Conservation (phyloP, 2,797 vertebrate genomes). For the Ibycter americanus region DNA sequence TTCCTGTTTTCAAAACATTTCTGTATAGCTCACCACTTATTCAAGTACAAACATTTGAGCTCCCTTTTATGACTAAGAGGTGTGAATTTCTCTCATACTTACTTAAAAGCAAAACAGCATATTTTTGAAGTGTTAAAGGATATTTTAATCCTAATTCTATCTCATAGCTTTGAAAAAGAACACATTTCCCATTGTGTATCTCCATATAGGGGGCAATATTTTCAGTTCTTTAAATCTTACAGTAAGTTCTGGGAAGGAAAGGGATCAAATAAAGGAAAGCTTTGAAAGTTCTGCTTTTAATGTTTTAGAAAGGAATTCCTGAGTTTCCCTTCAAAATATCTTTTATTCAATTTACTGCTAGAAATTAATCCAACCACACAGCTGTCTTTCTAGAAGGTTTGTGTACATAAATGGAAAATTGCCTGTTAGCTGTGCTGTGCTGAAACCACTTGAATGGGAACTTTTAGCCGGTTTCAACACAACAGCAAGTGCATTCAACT, state of each 20-base stretch:
- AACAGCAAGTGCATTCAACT: slow-evolving; percentile 66
- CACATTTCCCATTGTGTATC: neutral
- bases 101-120: neutral
- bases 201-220: neutral
- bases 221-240: slow-evolving; percentile 28
- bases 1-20: neutral
- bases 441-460: slow-evolving; percentile 63
- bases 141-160: neutral
- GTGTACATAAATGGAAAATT: slow-evolving; percentile 68
- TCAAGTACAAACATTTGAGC: neutral
- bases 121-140: neutral
- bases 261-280: slow-evolving; percentile 1
- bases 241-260: neutral
- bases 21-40: neutral
- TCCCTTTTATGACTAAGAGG: neutral
- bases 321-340: slow-evolving; percentile 36
- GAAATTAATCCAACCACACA: slow-evolving; percentile 65
- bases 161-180: neutral
- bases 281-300: slow-evolving; percentile 44
- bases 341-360: slow-evolving; percentile 60
- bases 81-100: neutral
- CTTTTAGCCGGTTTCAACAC: slow-evolving; percentile 57
- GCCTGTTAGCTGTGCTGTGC: slow-evolving; percentile 53
- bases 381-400: slow-evolving; percentile 63
- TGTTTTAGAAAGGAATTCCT: slow-evolving; percentile 51